Conservation (phyloP, 2,888 invertebrate genomes). For the Timandra comae region DNA sequence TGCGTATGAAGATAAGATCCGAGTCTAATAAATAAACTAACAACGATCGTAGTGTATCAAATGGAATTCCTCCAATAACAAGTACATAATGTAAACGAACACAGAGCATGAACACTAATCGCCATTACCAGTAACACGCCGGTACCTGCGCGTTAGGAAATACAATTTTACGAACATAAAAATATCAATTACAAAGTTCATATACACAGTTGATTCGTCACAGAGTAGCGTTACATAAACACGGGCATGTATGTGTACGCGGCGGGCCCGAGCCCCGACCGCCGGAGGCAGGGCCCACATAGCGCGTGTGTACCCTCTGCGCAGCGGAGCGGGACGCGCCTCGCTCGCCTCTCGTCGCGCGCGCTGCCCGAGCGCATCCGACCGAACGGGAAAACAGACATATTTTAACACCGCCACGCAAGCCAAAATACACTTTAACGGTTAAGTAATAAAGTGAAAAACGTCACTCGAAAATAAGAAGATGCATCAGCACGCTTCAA, state of each 20-base stretch:
- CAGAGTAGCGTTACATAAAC: conserved; percentile 9
- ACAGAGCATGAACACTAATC: too few relatives aligned
- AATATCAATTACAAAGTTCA: conserved; percentile 55
- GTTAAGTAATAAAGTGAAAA: conserved; percentile 19
- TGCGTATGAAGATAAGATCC: too few relatives aligned
- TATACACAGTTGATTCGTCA: conserved; percentile 15
- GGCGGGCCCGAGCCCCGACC: conserved; percentile 10
- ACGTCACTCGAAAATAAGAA: conserved; percentile 19
- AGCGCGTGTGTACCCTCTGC: conserved; percentile 23
- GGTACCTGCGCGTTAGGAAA: conserved; percentile 22
- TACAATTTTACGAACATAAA: conserved; percentile 53
- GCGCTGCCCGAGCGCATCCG: conserved; percentile 63
- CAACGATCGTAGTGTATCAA: too few relatives aligned
- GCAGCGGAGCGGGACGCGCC: conserved; percentile 34
- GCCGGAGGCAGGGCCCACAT: conserved; percentile 15
- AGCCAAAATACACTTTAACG: conserved; percentile 17
- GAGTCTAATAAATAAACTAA: too few relatives aligned
- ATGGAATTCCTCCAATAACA: too few relatives aligned
- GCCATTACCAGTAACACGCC: background rate
- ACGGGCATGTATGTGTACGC: background rate
- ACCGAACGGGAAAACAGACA: conserved; percentile 70
- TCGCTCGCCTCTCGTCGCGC: conserved; percentile 60
- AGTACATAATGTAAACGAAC: too few relatives aligned
- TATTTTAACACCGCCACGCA: conserved; percentile 24
- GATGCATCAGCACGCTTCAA: conserved; percentile 70